These are phyloP conservation scores for Lampris megalopsis DNA, from an alignment of 2,113 vertebrate species.

Conservation along the genomic window DNA sequence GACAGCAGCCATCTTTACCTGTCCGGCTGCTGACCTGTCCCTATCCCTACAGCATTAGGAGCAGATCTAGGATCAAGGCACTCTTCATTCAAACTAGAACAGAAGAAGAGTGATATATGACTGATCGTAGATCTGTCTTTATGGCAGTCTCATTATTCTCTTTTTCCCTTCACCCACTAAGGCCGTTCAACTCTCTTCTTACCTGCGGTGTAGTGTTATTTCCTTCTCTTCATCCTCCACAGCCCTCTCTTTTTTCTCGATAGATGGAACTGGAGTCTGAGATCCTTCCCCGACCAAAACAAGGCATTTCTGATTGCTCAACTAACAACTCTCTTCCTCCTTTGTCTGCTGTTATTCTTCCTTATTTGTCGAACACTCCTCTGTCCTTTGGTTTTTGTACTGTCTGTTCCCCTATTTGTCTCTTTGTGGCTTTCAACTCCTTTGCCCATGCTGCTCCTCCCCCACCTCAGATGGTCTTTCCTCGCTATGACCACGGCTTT, in stretches of 20 bases:
- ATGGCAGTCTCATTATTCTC: constrained; percentile 8
- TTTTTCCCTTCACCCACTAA: constrained; percentile 3
- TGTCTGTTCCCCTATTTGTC: constrained; percentile 22
- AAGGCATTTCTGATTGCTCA: constrained; percentile 14
- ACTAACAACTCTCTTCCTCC: constrained; percentile 17
- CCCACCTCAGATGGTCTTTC: constrained; percentile 90
- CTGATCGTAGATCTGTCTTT: neutral
- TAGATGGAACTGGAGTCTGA: neutral
- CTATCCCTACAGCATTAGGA: constrained; percentile 19
- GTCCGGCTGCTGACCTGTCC: constrained; percentile 44
- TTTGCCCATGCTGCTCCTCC: constrained; percentile 15
- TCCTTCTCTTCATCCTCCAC: neutral
- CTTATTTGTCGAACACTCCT: constrained; percentile 1
- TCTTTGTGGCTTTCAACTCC: constrained; percentile 25
- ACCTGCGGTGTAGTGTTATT: constrained; percentile 9
- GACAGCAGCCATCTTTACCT: constrained; percentile 34
- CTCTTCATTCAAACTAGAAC: neutral
- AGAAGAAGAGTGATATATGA: neutral
- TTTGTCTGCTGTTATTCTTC: constrained; percentile 13
- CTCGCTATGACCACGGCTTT: constrained; percentile 88
- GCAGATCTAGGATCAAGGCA: constrained; percentile 6
- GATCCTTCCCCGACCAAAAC: constrained; percentile 1
- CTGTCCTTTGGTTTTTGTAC: neutral
- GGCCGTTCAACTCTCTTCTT: constrained; percentile 17
- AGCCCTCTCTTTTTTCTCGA: neutral